Evolutionary conservation across 2,888 invertebrate species (phyloP), one percentile per base, ranked within the genome.

Genomic region (Dicyrtomina minuta): DNA sequence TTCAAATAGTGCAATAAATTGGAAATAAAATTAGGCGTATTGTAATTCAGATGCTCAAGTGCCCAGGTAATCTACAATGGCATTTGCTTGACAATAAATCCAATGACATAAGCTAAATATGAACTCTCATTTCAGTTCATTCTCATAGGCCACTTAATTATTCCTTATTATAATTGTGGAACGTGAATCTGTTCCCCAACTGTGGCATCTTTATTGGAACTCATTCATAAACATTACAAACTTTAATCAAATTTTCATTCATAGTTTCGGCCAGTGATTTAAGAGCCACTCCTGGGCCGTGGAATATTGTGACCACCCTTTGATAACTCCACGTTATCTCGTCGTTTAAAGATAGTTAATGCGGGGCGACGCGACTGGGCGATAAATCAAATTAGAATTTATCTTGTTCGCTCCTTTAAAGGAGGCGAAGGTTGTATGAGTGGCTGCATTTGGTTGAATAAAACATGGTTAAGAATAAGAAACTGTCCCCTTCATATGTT

Each of bases 201-300:
- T 55, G 24, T 26, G 33, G 33, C 55, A 55, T 15, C 12, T 55
- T 55, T 22, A 26, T 22, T n/a, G n/a, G n/a, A n/a, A 15, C 55
- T 55, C 55, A 55, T 55, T 55, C 55, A 55, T 55, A 24, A 55
- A 24, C 27, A 33, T 55, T 55, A 55, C n/a, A n/a, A n/a, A 12
- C 55, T 33, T 55, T 55, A 26, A 55, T 55, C 55, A 55, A 55
- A 55, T 55, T 55, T 55, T 55, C 55, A 55, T 55, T 55, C 55
- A 55, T 55, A 55, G 13, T 24, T 15, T 46, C 27, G 55, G n/a
- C 55, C 55, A 55, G 15, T 55, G 3, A 27, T 55, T n/a, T 22
- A 10, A 8, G 26, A 20, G 22, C 17, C n/a, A n/a, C n/a, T 51
- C 12, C 13, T 51, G 17, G 10, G 20, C 22, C 17, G 3, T 15